Evolutionary conservation across 2,888 invertebrate species (phyloP), one percentile per base, ranked within the genome.

Genomic region (Cecidostiba fungosa): DNA sequence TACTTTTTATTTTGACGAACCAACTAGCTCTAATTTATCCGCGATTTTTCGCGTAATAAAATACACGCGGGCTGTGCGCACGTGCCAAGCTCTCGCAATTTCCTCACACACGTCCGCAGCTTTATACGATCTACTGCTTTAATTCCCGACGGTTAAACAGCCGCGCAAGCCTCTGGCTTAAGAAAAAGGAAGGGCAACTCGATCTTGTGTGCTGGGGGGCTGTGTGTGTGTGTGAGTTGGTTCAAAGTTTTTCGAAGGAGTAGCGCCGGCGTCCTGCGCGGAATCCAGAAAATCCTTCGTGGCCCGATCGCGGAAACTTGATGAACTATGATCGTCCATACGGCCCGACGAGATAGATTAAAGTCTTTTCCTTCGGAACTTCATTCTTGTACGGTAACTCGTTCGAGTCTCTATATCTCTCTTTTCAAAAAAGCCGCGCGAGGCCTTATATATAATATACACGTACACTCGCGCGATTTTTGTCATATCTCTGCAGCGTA

Each of bases 251-350:
- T 76, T 70, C 82, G 39, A 69, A 70, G 73, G 47, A 19, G 72
- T 32, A 59, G 19, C 32, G 54, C 14, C 26, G 29, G n/a, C 36
- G 16, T 26, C 80, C 39, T 8, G 14, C 19, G 43, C 26, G 66
- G 62, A 83, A 86, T 83, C 83, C 66, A 77, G 79, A 83, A 86
- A 80, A 82, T 83, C 80, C 86, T 66, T 26, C n/a, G 36, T 72
- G 54, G 47, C 66, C 50, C 78, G 84, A 84, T 82, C 74, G 29
- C 66, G 84, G 26, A 86, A 81, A 84, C 77, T 86, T 86, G 84
- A 86, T 82, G 82, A 81, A 84, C 84, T 80, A 80, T 84, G 86
- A 84, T 86, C 86, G 84, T 50, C 81, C 79, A n/a, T 74, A 69
- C 50, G 36, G 36, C 54, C 59, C 54, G 14, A 43, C 50, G 66